Conservation (phyloP, 1,140 invertebrate genomes). For the Apis laboriosa region DNA sequence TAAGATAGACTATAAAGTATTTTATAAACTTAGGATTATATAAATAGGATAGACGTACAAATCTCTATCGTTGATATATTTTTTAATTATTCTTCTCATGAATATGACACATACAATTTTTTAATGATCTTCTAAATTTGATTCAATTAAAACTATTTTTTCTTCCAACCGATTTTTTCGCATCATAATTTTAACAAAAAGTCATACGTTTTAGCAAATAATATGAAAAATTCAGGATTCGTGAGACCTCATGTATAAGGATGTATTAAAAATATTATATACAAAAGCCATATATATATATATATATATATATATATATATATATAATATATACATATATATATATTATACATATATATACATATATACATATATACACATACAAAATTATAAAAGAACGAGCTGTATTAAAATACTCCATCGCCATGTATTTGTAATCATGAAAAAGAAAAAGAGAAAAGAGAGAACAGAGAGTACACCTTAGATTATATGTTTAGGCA, state of each 20-base stretch:
- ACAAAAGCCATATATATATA: constrained; percentile 60
- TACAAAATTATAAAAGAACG: constrained; percentile 70
- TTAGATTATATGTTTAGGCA: constrained; percentile 74
- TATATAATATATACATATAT: constrained; percentile 62
- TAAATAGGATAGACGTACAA: constrained; percentile 31
- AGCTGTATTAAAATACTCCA: constrained; percentile 79
- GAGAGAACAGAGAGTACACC: constrained; percentile 70
- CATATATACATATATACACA: constrained; percentile 64
- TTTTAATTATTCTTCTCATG: constrained; percentile 23
- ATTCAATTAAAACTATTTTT: background rate
- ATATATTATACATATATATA: constrained; percentile 61
- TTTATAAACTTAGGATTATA: constrained; percentile 26
- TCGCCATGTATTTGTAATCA: constrained; percentile 77
- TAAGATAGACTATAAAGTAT: constrained; percentile 29
- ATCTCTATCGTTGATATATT: constrained; percentile 37
- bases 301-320: constrained; percentile 66
- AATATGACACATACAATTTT: background rate
- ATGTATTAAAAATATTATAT: constrained; percentile 73
- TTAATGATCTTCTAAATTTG: background rate
- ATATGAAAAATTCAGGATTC: constrained; percentile 78
- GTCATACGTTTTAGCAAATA: constrained; percentile 63
- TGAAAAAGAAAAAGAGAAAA: constrained; percentile 50
- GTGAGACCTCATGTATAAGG: constrained; percentile 78
- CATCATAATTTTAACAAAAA: constrained; percentile 55
- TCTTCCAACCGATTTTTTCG: constrained; percentile 41